phyloP scores from a whole-genome alignment of 1,140 invertebrate genomes.

The Atta cephalotes region DNA sequence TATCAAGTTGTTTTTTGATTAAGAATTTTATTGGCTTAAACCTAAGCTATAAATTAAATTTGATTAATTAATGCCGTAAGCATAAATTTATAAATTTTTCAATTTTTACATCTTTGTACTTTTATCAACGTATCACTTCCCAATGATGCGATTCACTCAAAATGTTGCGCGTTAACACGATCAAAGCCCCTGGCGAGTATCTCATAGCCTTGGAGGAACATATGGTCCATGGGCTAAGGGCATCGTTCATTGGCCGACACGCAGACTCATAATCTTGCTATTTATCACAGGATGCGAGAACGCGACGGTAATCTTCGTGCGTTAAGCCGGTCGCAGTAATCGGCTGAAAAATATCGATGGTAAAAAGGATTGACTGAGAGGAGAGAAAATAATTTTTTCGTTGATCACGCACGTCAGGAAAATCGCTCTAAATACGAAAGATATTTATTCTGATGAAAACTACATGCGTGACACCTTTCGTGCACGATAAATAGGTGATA shows the following conservation, averaged over 20 bases:
- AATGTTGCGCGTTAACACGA: constrained; percentile 58
- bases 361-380: constrained; percentile 16
- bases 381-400: constrained; percentile 34
- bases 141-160: constrained; percentile 18
- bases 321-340: constrained; percentile 71
- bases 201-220: constrained; percentile 81
- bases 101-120: neutral
- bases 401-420: constrained; percentile 3
- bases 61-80: neutral
- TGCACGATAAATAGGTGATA: neutral
- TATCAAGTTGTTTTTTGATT: neutral
- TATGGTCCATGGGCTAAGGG: constrained; percentile 80
- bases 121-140: neutral
- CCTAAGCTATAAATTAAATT: neutral
- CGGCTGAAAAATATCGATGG: constrained; percentile 51
- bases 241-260: constrained; percentile 77
- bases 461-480: constrained; percentile 3
- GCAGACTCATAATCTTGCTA: constrained; percentile 82
- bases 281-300: constrained; percentile 83
- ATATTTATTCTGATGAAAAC: neutral
- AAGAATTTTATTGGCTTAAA: neutral
- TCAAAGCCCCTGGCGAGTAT: constrained; percentile 69
- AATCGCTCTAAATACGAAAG: constrained; percentile 10
- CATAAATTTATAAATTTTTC: too few relatives aligned
- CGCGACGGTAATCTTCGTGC: constrained; percentile 73